Conservation (phyloP, 2,797 vertebrate species). For the Craterocephalus amniculus region DNA sequence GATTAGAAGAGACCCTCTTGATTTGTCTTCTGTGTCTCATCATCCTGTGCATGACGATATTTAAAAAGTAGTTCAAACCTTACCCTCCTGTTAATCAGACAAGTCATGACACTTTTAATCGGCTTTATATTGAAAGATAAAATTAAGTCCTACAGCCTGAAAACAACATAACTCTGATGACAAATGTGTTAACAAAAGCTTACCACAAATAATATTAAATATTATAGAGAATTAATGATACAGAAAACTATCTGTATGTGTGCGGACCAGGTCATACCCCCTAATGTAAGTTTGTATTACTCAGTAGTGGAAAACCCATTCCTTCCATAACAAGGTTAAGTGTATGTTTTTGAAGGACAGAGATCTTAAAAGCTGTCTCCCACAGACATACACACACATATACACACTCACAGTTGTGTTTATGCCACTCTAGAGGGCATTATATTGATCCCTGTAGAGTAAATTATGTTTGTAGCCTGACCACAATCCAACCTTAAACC, state of each 20-base stretch:
- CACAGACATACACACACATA: constrained; percentile 28
- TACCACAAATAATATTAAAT: not conserved
- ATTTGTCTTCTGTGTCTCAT: not conserved
- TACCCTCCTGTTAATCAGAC: not conserved
- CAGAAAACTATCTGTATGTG: not conserved
- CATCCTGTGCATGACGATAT: not conserved
- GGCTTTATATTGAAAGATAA: not conserved
- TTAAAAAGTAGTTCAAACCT: not conserved
- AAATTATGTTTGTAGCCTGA: not conserved
- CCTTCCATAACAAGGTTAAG: constrained; percentile 27
- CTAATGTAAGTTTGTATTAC: constrained; percentile 21
- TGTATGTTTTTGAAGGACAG: constrained; percentile 49
- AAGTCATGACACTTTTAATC: not conserved
- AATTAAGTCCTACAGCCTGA: not conserved
- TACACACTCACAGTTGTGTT: constrained; percentile 12
- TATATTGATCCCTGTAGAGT: not conserved
- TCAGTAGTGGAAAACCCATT: constrained; percentile 47
- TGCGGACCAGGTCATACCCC: constrained; percentile 4
- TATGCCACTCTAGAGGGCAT: not conserved
- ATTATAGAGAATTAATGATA: not conserved
- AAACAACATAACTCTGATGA: not conserved
- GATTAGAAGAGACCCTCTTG: not conserved
- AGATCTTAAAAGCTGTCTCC: constrained; percentile 22
- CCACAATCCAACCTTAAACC: not conserved
- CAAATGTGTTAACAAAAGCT: not conserved